Evolutionary conservation across 2,888 invertebrate species (phyloP).

Genomic region (Epinotia bilunana): DNA sequence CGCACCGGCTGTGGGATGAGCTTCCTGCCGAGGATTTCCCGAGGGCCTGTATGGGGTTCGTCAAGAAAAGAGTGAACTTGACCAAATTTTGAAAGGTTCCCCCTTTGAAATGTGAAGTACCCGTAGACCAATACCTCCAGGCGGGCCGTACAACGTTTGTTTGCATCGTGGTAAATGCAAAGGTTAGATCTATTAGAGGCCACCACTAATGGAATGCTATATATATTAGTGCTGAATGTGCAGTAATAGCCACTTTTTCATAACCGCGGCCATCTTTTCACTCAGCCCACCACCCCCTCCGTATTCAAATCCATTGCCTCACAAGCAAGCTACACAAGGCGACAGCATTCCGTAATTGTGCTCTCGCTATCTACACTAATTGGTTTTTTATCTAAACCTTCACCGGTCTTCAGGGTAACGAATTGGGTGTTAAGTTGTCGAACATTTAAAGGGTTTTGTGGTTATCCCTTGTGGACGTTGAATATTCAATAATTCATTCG

Average conservation of each 20-base stretch:
- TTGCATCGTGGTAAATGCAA: too few relatives aligned
- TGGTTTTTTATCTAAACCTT: slow-evolving; percentile 32
- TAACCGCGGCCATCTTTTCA: background rate
- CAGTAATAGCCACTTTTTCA: background rate
- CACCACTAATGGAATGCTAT: too few relatives aligned
- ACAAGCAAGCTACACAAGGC: slow-evolving; percentile 31
- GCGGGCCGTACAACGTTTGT: too few relatives aligned
- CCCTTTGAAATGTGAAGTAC: too few relatives aligned
- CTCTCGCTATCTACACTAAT: slow-evolving; percentile 28
- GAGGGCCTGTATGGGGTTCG: too few relatives aligned
- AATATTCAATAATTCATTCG: slow-evolving; percentile 16
- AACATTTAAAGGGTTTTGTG: slow-evolving; percentile 22
- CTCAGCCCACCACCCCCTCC: slow-evolving; percentile 2
- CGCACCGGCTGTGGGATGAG: too few relatives aligned
- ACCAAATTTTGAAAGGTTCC: too few relatives aligned
- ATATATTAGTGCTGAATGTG: too few relatives aligned
- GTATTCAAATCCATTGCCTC: slow-evolving; percentile 35
- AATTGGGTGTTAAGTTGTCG: slow-evolving; percentile 33
- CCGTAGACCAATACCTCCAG: too few relatives aligned
- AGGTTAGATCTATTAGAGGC: too few relatives aligned
- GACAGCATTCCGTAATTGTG: slow-evolving; percentile 30
- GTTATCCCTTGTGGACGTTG: slow-evolving; percentile 23
- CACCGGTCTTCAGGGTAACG: slow-evolving; percentile 19
- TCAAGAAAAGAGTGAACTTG: too few relatives aligned
- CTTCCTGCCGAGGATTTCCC: too few relatives aligned